These are phyloP conservation scores for Anolis sagrei DNA, from an alignment of 2,113 vertebrate genomes.

Conservation along the genomic window DNA sequence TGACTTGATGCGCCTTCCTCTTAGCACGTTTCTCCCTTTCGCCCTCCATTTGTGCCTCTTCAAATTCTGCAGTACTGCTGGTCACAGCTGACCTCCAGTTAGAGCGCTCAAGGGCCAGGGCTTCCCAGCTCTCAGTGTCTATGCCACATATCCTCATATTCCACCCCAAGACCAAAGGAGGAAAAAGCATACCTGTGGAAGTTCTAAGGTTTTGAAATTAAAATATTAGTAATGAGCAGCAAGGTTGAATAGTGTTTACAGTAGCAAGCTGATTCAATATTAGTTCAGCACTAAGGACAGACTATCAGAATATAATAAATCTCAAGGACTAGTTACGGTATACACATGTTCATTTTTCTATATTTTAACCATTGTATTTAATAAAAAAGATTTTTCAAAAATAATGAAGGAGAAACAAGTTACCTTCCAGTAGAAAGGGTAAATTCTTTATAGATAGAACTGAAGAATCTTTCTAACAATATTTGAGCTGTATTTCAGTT, in stretches of 20 bases:
- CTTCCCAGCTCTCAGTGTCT: no score
- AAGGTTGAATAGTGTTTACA: background rate
- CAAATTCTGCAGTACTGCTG: no score
- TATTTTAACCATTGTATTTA: background rate
- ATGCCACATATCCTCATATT: background rate
- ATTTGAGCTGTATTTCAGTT: no score
- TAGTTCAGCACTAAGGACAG: background rate
- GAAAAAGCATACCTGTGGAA: background rate
- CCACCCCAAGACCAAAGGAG: background rate
- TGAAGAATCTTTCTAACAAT: background rate
- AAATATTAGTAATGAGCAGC: background rate
- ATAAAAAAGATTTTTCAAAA: no score
- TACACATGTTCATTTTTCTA: background rate
- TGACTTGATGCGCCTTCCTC: no score
- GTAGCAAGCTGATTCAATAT: background rate
- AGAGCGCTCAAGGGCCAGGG: no score
- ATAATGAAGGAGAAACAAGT: no score
- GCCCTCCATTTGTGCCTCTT: no score
- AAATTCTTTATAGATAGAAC: background rate
- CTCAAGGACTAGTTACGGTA: background rate
- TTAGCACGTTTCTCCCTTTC: no score
- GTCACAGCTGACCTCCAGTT: no score
- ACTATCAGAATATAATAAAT: background rate
- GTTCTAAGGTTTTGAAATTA: constrained; percentile 16
- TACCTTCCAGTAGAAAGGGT: no score